Percentiles rank a stretch among this genome's conserved stretches.
Evolutionary conservation across 2,797 vertebrate genomes (phyloP).

Genomic region (Pseudomugil gertrudae): DNA sequence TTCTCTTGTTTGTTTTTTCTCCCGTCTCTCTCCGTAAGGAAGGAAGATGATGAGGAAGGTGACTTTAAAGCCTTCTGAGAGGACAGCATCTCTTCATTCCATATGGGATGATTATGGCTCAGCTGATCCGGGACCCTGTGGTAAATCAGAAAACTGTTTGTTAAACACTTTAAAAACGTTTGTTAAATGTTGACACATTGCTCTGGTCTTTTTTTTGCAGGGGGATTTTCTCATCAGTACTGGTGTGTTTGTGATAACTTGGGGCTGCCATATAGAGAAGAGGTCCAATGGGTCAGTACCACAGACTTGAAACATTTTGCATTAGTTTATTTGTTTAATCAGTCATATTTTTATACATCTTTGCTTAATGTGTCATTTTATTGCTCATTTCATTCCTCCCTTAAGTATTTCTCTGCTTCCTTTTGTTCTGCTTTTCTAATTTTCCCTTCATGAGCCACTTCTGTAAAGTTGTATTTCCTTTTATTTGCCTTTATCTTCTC

Average conservation of each 20-base stretch:
- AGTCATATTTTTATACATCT: background rate
- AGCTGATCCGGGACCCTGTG: slow-evolving; percentile 91
- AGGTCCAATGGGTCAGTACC: slow-evolving; percentile 94
- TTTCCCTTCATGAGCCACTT: background rate
- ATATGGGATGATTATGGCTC: slow-evolving; percentile 89
- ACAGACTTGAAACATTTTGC: background rate
- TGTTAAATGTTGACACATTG: background rate
- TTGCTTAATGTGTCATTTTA: background rate
- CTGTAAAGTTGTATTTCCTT: background rate
- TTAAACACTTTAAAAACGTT: too few relatives aligned
- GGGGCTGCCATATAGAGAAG: slow-evolving; percentile 90
- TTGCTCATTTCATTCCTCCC: background rate
- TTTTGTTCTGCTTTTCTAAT: background rate
- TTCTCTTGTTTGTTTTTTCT: background rate
- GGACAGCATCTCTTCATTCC: slow-evolving; percentile 84
- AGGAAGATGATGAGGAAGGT: slow-evolving; percentile 93
- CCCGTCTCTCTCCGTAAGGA: slow-evolving; percentile 38
- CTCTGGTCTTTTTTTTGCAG: slow-evolving; percentile 68
- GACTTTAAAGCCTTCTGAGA: slow-evolving; percentile 88
- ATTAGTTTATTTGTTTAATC: background rate
- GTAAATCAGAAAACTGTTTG: slow-evolving; percentile 65
- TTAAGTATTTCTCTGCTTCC: background rate
- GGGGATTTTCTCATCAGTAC: slow-evolving; percentile 96
- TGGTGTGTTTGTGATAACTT: slow-evolving; percentile 93
- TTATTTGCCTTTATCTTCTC: background rate